These are phyloP conservation scores for Volucella zonaria DNA, from an alignment of 2,888 invertebrate genomes.

Conservation along the genomic window DNA sequence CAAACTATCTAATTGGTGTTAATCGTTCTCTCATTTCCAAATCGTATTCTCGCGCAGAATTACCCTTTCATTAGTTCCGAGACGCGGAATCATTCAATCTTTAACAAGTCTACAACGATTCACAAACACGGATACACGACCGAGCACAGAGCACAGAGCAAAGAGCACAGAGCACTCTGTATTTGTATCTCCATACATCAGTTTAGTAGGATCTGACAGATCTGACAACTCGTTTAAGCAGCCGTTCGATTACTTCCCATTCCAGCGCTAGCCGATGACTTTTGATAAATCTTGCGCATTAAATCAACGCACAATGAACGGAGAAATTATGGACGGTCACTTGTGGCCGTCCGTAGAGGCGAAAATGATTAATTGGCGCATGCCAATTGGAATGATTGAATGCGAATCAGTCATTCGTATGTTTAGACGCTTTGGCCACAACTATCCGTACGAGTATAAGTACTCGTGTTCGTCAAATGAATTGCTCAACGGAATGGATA, in stretches of 20 bases:
- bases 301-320: slow-evolving; percentile 53
- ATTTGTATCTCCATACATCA: slow-evolving; percentile 25
- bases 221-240: slow-evolving; percentile 67
- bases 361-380: slow-evolving; percentile 61
- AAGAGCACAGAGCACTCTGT: not conserved
- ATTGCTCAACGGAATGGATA: too few species aligned
- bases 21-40: slow-evolving; percentile 46
- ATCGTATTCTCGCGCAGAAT: slow-evolving; percentile 42
- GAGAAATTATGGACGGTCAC: slow-evolving; percentile 24
- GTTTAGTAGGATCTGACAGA: slow-evolving; percentile 59
- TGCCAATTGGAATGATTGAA: slow-evolving; percentile 62
- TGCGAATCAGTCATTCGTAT: slow-evolving; percentile 46
- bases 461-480: too few species aligned
- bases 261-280: slow-evolving; percentile 22
- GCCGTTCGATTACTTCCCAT: slow-evolving; percentile 48
- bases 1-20: slow-evolving; percentile 57
- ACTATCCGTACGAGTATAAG: too few species aligned
- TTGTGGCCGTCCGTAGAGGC: slow-evolving; percentile 19
- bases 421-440: too few species aligned
- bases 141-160: not conserved
- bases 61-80: slow-evolving; percentile 47
- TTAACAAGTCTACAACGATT: slow-evolving; percentile 6
- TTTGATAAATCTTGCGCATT: slow-evolving; percentile 64
- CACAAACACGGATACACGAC: too few species aligned
- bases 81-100: slow-evolving; percentile 45